Percentiles rank a stretch among this genome's conserved stretches.
phyloP scores from a whole-genome alignment of 2,888 invertebrate species.

The Rhagonycha lutea region DNA sequence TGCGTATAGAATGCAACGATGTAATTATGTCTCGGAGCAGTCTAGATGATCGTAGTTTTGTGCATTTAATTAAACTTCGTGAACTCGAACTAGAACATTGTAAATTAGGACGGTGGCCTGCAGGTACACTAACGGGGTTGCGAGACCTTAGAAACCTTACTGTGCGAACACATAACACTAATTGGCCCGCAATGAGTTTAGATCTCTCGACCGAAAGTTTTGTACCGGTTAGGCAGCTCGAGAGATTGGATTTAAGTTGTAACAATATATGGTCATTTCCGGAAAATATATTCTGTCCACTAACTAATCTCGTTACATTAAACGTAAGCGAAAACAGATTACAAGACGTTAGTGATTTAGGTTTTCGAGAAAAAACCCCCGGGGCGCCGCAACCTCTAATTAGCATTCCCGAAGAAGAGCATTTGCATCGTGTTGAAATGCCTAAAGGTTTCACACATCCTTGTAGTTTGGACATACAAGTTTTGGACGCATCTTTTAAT shows the following conservation, averaged over 20 bases:
- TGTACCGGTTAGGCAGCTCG: conserved; percentile 75
- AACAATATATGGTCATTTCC: conserved; percentile 91
- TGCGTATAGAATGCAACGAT: conserved; percentile 79
- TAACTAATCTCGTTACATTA: conserved; percentile 76
- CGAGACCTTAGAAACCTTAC: conserved; percentile 83
- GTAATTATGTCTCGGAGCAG: conserved; percentile 80
- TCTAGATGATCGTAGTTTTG: conserved; percentile 75
- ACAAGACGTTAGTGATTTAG: conserved; percentile 85
- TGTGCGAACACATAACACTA: conserved; percentile 80
- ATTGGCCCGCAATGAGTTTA: conserved; percentile 83
- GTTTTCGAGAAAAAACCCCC: conserved; percentile 72
- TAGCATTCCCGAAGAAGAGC: conserved; percentile 63
- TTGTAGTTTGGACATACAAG: conserved; percentile 80
- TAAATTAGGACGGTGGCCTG: conserved; percentile 82
- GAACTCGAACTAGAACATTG: conserved; percentile 84
- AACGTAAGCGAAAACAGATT: conserved; percentile 87
- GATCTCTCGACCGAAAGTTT: conserved; percentile 82
- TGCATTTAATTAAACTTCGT: conserved; percentile 78
- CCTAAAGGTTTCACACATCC: conserved; percentile 52
- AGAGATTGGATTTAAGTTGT: conserved; percentile 81
- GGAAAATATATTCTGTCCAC: conserved; percentile 81
- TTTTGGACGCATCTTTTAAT: conserved; percentile 82
- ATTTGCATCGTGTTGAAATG: conserved; percentile 51
- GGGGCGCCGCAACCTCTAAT: conserved; percentile 67
- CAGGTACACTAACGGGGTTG: conserved; percentile 78